Evolutionary conservation across 2,888 invertebrate species (phyloP), one percentile per base, ranked within the genome.

Genomic region (Carpatolechia fugitivella): DNA sequence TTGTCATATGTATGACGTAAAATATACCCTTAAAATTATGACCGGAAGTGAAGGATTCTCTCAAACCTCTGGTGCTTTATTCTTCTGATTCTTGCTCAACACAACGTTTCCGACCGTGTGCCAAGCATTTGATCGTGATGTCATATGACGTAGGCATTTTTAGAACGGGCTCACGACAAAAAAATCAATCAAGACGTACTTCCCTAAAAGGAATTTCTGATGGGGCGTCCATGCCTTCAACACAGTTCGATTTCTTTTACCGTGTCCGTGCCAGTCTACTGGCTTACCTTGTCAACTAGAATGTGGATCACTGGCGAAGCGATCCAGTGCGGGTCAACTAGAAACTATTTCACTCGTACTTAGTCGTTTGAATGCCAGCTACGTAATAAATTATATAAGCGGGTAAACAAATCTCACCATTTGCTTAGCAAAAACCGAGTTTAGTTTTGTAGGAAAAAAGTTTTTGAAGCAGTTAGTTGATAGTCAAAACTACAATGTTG

Each of bases 311-410:
- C 57, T 66, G 60, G 56, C 44, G 62, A 75, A 59, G 56, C 44
- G 62, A 75, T 69, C 60, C 64, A 63, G 74, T 65, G 33, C 66
- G 65, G 69, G 69, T 74, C 66, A 65, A 56, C 56, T 64, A 63
- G 40, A 11, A 41, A 41, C 10, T 18, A 18, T 41, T 41, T 56
- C 46, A 53, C 30, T 46, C 14, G 18, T 6, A 46, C 38, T n/a
- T 14, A 40, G 40, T 8, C 29, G 16, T 20, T 36, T 51, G 48
- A 51, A 50, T 36, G 36, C 30, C 29, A 44, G 44, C 13, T 30
- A 14, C 6, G 51, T 36, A 46, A 36, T 29, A 33, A 49, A 44
- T 55, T 55, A 55, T 30, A 31, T 51, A 55, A 55, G 11, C 41
- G 40, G 35, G 16, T 36, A 55, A 46, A 29, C 41, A 60, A 55